Evolutionary conservation across 2,797 vertebrate species (phyloP).

Genomic region (Catostomus latipinnis): DNA sequence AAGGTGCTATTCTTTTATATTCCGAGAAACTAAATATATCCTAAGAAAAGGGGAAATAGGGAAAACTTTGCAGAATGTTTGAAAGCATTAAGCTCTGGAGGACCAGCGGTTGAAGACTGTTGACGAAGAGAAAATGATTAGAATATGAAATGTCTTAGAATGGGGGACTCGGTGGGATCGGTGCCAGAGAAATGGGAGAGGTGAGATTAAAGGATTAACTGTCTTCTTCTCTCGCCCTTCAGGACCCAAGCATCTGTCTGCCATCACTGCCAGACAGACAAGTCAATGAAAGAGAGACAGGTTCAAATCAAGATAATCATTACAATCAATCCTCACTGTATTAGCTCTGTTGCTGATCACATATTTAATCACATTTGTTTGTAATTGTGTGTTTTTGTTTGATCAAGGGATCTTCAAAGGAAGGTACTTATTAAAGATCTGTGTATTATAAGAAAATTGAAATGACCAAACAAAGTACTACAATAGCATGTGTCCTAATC

Average conservation of each 20-base stretch:
- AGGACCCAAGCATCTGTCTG: constrained; percentile 54
- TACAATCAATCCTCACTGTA: constrained; percentile 37
- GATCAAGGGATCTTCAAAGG: neutral
- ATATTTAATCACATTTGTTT: constrained; percentile 18
- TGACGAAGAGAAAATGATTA: constrained; percentile 65
- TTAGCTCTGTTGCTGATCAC: constrained; percentile 34
- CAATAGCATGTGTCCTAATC: too few species aligned
- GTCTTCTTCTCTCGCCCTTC: constrained; percentile 72
- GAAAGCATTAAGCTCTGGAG: constrained; percentile 23
- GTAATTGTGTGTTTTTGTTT: constrained; percentile 1
- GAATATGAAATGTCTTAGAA: constrained; percentile 79
- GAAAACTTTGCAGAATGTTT: constrained; percentile 61
- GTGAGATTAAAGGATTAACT: constrained; percentile 80
- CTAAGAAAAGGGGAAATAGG: constrained; percentile 30
- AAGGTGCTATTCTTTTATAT: constrained; percentile 66
- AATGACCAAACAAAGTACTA: too few species aligned
- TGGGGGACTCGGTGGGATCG: constrained; percentile 68
- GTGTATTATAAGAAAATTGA: neutral
- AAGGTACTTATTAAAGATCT: neutral
- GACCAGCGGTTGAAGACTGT: constrained; percentile 55
- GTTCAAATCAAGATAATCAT: constrained; percentile 35
- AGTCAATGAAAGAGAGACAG: constrained; percentile 50
- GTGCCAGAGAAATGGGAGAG: constrained; percentile 69
- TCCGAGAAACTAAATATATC: constrained; percentile 54
- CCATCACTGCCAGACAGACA: constrained; percentile 51